phyloP scores from a whole-genome alignment of 2,888 invertebrate genomes.

The Scaptomyza tumidula region DNA sequence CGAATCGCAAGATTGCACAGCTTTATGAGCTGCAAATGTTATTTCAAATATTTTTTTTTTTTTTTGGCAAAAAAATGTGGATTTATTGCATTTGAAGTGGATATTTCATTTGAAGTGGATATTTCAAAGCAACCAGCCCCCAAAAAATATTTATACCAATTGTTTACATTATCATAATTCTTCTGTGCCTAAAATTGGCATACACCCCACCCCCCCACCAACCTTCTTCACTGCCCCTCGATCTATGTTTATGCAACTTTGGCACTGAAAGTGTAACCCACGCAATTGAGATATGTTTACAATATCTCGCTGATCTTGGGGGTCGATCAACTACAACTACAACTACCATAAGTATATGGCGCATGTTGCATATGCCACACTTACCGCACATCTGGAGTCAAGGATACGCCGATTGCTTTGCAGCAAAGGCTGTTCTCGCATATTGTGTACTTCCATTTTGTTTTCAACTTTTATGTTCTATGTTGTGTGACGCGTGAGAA shows the following conservation, averaged over 20 bases:
- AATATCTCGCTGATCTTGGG: background rate
- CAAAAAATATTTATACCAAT: slow-evolving; percentile 3
- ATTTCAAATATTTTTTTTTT: slow-evolving; percentile 14
- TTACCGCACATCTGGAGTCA: slow-evolving; percentile 83
- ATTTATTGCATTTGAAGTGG: slow-evolving; percentile 38
- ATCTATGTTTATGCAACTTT: slow-evolving; percentile 53
- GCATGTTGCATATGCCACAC: slow-evolving; percentile 48
- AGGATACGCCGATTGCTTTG: slow-evolving; percentile 77
- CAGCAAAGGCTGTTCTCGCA: slow-evolving; percentile 72
- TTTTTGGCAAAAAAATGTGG: slow-evolving; percentile 14
- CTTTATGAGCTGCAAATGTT: background rate
- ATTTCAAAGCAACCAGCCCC: slow-evolving; percentile 22
- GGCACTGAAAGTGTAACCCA: slow-evolving; percentile 41
- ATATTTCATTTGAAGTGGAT: slow-evolving; percentile 15
- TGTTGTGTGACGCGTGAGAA: slow-evolving; percentile 19
- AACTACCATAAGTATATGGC: background rate
- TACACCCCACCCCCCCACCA: too few species aligned
- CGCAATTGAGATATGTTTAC: slow-evolving; percentile 51
- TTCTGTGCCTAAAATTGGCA: slow-evolving; percentile 63
- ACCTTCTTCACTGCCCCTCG: too few species aligned
- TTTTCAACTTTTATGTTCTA: slow-evolving; percentile 29
- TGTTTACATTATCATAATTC: slow-evolving; percentile 51
- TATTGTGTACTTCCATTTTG: slow-evolving; percentile 81
- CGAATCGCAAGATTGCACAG: background rate
- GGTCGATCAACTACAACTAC: slow-evolving; percentile 35